Conservation (phyloP, 2,888 invertebrate genomes). For the Lithophane semibrunnea region DNA sequence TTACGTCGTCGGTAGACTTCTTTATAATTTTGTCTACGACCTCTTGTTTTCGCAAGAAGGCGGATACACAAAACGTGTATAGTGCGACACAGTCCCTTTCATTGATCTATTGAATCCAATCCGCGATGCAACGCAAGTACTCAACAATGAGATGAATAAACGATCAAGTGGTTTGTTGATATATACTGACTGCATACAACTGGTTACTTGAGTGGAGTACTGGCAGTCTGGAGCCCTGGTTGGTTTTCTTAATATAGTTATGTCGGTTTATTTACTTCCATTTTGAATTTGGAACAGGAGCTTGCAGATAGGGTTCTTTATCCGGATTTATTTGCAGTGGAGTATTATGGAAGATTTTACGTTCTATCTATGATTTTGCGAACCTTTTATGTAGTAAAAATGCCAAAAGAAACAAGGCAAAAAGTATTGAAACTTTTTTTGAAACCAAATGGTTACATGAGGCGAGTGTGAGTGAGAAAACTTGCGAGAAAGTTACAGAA, state of each 20-base stretch:
- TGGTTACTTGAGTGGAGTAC: conserved; percentile 22
- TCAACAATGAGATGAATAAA: conserved; percentile 38
- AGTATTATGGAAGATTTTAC: background rate
- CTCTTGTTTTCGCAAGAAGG: background rate
- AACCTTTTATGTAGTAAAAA: background rate
- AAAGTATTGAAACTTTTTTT: background rate
- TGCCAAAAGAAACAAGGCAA: background rate
- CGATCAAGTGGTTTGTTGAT: conserved; percentile 31
- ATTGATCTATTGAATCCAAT: conserved; percentile 4
- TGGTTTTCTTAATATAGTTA: conserved; percentile 11
- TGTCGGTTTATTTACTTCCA: conserved; percentile 12
- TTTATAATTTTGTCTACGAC: background rate
- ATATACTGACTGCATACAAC: conserved; percentile 9
- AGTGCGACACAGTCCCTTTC: background rate
- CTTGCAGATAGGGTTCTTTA: background rate
- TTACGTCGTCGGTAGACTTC: background rate
- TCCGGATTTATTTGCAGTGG: background rate
- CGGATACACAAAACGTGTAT: background rate
- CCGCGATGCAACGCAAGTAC: conserved; percentile 14
- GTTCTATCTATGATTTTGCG: background rate
- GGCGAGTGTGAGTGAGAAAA: too few species aligned
- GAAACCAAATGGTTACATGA: too few species aligned
- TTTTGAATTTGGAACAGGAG: conserved; percentile 14
- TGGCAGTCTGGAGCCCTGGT: background rate
- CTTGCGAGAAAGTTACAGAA: too few species aligned